Base-by-base conservation (phyloP, 2,113 vertebrate genomes). In the Syngnathus typhle region DNA sequence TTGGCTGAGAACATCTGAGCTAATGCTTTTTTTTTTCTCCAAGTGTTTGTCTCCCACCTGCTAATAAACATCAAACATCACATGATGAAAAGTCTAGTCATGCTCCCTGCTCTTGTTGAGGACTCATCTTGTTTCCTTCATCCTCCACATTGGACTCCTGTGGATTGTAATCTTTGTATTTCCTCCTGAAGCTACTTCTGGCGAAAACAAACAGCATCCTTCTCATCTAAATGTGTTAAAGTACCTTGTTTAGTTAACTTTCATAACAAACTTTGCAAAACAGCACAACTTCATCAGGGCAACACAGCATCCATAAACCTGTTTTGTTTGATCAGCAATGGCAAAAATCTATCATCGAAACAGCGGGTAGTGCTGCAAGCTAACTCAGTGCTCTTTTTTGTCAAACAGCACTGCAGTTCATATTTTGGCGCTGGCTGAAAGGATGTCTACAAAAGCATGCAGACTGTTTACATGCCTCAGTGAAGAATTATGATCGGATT, bases 141-240 rank as follows among this genome's bases (percentile, higher is more conserved):
- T 15, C 46, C 62, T 55, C 44, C 41, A 60, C 49, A 15, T 59
- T 15, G 39, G 47, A 49, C 23, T 56, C 54, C 71, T 72, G 67
- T 44, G 44, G 71, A 66, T 72, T 64, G 65, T 68, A 63, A 78
- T 74, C 56, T 74, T 71, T 36, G n/a, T 44, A 23, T 47, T 72
- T 69, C 54, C 19, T 51, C 65, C 9, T 13, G 38, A 61, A 67
- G 38, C 65, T 72, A 23, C 56, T 49, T 70, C 36, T 21, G 44
- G 60, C 44, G 47, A 62, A 51, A 74, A 74, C 18, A 18, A 63
- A 68, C 27, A 15, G 13, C 27, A 56, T 32, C 27, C 12, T 6
- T 32, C 12, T 56, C 55, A 56, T 56, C 15, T 36, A 56, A 55
- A 55, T 32, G 21, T 9, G 3, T 51, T 6, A n/a, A 51, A 3